phyloP scores from a whole-genome alignment of 2,797 vertebrate species.

The Takifugu ocellatus region DNA sequence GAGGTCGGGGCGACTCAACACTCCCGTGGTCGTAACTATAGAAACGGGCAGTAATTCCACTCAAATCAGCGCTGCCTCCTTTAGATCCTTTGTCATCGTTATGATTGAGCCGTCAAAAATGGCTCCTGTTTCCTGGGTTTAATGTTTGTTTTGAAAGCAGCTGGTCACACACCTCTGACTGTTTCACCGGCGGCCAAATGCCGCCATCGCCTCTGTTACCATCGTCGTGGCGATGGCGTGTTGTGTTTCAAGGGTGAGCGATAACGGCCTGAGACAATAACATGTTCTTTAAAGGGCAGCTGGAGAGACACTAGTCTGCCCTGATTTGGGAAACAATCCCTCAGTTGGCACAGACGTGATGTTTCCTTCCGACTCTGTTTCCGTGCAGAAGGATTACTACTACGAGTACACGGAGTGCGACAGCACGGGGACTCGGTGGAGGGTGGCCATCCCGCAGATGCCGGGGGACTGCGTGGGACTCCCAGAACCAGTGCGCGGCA shows the following conservation, averaged over 20 bases:
- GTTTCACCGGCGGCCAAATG: constrained; percentile 11
- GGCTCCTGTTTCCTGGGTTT: too few species aligned
- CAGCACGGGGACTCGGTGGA: constrained; percentile 93
- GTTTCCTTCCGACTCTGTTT: neutral
- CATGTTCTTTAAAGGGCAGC: neutral
- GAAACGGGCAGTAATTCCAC: neutral
- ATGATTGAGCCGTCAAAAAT: too few species aligned
- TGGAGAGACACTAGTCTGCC: neutral
- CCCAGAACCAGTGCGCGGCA: constrained; percentile 91
- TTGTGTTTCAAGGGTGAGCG: constrained; percentile 40
- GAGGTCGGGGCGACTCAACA: neutral
- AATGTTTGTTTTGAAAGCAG: too few species aligned
- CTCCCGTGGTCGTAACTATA: neutral
- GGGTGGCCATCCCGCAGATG: constrained; percentile 89
- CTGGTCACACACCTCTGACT: too few species aligned
- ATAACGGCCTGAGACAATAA: constrained; percentile 23
- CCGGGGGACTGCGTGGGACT: constrained; percentile 83
- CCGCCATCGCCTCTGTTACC: constrained; percentile 2
- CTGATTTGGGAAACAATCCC: constrained; percentile 14
- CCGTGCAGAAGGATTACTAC: constrained; percentile 91
- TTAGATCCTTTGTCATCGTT: too few species aligned
- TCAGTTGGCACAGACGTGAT: too few species aligned
- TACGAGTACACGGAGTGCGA: constrained; percentile 98
- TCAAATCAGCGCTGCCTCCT: neutral
- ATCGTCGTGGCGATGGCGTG: constrained; percentile 64